Evolutionary conservation across 2,888 invertebrate species (phyloP).

Genomic region (Acanthosepion pharaonis): DNA sequence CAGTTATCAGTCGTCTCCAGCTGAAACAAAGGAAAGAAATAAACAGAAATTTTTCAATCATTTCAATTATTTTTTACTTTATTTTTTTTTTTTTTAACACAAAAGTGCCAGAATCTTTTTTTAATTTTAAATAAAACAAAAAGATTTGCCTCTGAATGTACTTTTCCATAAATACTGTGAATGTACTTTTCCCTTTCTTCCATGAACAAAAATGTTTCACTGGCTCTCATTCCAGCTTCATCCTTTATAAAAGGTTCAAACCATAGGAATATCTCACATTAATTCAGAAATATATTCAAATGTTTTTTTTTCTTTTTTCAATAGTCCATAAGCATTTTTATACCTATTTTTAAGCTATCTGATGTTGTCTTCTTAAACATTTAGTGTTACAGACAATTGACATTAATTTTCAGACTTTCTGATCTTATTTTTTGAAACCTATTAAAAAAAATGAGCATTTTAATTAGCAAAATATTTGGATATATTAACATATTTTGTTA

Average conservation of each 20-base stretch:
- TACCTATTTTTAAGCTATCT: neutral
- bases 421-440: neutral
- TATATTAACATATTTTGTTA: neutral
- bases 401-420: neutral
- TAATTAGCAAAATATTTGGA: too few species aligned
- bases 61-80: neutral
- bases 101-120: neutral
- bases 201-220: neutral
- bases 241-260: neutral
- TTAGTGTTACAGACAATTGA: neutral
- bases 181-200: neutral
- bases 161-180: too few species aligned
- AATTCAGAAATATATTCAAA: neutral
- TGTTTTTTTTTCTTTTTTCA: neutral
- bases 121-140: neutral
- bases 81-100: neutral
- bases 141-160: neutral
- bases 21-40: neutral
- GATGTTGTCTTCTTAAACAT: neutral
- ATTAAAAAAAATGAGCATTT: neutral
- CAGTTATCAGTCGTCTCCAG: neutral
- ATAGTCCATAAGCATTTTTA: too few species aligned
- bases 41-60: neutral
- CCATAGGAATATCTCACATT: neutral
- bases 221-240: neutral